A percentile compares a stretch with the other conserved stretches of the same genome.
phyloP scores from a whole-genome alignment of 2,113 vertebrate genomes.

The Pycnonotus jocosus region DNA sequence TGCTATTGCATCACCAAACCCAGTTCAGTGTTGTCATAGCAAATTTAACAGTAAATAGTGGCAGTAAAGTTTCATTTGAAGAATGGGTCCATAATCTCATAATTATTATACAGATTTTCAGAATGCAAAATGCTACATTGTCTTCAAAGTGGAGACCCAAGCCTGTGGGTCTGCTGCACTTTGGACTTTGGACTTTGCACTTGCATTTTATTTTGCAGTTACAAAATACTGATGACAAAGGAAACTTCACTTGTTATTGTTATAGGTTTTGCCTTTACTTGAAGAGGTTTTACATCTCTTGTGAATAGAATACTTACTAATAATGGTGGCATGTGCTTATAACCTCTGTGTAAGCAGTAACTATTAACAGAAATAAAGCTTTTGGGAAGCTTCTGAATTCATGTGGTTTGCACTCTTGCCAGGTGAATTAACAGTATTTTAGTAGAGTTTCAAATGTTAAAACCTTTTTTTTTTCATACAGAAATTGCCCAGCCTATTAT shows the following conservation, averaged over 20 bases:
- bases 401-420: neutral
- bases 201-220: neutral
- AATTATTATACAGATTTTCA: neutral
- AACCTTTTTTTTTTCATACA: neutral
- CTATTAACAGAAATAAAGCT: neutral
- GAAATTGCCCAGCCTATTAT: neutral
- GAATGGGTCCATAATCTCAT: neutral
- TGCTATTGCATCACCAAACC: neutral
- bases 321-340: neutral
- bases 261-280: neutral
- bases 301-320: neutral
- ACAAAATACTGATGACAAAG: neutral
- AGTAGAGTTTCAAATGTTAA: neutral
- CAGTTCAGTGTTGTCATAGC: neutral
- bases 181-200: too few species aligned
- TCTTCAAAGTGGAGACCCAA: neutral
- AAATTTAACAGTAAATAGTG: neutral
- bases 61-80: neutral
- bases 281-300: neutral
- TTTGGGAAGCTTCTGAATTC: neutral
- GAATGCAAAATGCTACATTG: neutral
- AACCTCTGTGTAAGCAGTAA: neutral
- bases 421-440: neutral
- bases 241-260: neutral
- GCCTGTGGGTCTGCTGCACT: neutral